These are phyloP conservation scores for Sacculina carcini DNA, from an alignment of 2,888 invertebrate species.

Conservation along the genomic window DNA sequence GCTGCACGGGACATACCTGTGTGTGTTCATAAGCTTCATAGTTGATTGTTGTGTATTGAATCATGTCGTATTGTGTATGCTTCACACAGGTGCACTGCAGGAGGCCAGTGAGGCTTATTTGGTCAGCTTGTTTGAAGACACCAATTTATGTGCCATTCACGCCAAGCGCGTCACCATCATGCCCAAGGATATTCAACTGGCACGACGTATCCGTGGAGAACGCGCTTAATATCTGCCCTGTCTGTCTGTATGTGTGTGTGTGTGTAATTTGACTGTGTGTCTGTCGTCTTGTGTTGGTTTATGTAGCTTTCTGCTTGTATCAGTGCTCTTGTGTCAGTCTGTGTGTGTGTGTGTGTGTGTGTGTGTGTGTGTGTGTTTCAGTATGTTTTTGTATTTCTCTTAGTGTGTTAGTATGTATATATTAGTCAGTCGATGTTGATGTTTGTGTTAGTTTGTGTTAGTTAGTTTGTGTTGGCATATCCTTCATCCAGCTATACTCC, in stretches of 20 bases:
- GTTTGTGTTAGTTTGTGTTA: neutral
- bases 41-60: too few relatives aligned
- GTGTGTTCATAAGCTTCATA: too few relatives aligned
- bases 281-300: too few relatives aligned
- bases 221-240: slow-evolving; percentile 36
- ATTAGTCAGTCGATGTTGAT: neutral
- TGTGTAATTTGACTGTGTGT: neutral
- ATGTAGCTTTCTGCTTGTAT: neutral
- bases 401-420: neutral
- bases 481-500: neutral
- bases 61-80: too few relatives aligned
- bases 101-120: slow-evolving; percentile 74
- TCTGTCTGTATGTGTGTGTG: neutral
- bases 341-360: neutral
- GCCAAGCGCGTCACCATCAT: slow-evolving; percentile 92
- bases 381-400: neutral
- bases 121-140: slow-evolving; percentile 88
- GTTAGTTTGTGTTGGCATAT: neutral
- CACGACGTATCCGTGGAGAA: slow-evolving; percentile 84
- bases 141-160: slow-evolving; percentile 89
- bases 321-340: too few relatives aligned
- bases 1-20: too few relatives aligned
- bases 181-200: slow-evolving; percentile 92
- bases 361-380: neutral
- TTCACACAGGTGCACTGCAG: slow-evolving; percentile 62